A percentile compares a stretch with the other conserved stretches of the same genome.
phyloP scores from a whole-genome alignment of 2,113 vertebrate genomes.

The Apaloderma vittatum region DNA sequence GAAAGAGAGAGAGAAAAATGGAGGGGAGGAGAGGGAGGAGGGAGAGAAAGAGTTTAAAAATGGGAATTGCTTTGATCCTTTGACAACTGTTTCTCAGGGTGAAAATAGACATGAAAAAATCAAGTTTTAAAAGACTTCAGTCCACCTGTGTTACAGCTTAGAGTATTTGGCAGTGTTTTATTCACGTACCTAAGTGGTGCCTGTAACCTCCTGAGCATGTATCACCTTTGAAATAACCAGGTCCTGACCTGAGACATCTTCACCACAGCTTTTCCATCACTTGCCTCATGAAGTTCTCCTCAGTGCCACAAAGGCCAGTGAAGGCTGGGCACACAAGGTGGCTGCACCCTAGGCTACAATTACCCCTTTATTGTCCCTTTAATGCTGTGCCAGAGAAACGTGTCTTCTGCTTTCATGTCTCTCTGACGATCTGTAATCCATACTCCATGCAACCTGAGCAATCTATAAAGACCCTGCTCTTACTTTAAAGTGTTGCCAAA shows the following conservation, averaged over 20 bases:
- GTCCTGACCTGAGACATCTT: conserved; percentile 33
- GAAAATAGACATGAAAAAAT: conserved; percentile 1
- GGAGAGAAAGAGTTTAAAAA: conserved; percentile 45
- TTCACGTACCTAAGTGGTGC: conserved; percentile 29
- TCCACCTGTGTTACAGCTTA: not conserved
- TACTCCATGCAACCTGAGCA: conserved; percentile 59
- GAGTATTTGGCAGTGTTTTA: conserved; percentile 44
- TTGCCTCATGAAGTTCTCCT: not conserved
- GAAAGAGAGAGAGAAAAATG: not conserved
- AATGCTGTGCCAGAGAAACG: conserved; percentile 59
- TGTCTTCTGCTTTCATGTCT: conserved; percentile 59
- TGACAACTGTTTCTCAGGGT: not conserved
- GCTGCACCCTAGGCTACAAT: conserved; percentile 46
- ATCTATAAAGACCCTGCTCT: conserved; percentile 62
- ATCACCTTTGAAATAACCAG: conserved; percentile 53
- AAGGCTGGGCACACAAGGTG: not conserved
- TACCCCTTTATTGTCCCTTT: conserved; percentile 56
- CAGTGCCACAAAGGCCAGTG: not conserved
- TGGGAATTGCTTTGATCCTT: conserved; percentile 19
- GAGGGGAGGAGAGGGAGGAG: not conserved
- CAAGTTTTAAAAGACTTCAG: not conserved
- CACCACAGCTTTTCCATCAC: not conserved
- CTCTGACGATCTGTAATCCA: conserved; percentile 62
- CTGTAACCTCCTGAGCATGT: conserved; percentile 35
- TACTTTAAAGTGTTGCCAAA: conserved; percentile 68